Evolutionary conservation across 2,113 vertebrate genomes (phyloP), one percentile per base, ranked within the genome.

Genomic region (Chrysemys picta): DNA sequence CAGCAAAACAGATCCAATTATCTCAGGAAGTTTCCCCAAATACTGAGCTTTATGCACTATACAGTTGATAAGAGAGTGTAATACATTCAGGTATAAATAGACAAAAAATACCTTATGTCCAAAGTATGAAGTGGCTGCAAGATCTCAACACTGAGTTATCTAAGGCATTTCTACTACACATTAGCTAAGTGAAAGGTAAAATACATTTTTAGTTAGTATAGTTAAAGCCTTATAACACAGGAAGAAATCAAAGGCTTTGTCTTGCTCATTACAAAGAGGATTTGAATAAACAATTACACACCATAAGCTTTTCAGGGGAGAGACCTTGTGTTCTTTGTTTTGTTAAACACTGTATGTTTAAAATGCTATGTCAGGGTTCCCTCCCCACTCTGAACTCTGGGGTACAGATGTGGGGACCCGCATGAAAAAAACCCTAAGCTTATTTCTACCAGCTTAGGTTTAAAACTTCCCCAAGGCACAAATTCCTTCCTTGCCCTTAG

Each of bases 1-100:
- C 94, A n/a, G 13, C 87, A 89, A 96, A 88, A 88, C 25, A 42
- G 87, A 83, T 94, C 35, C 35, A 53, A 27, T 47, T 78, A 78
- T 45, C 24, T 78, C 75, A 78, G 12, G 22, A 78, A 78, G 75
- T 29, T 54, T 47, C 42, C 75, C 25, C 75, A 27, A 45, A 45
- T 14, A 47, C 13, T 78, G 75, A 47, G 42, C 13, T 27, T 78
- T 78, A 45, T 29, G 45, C 59, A 25, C 82, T 91, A 69, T 84
- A 90, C 29, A 45, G 56, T 29, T 84, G 62, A 47, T 78, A 42
- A 42, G 17, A 42, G 8, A 27, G 12, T 25, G 6, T 78, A 29
- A 78, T 25, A 42, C 11, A 45, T 45, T 78, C 25, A 78, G 22
- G 42, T 45, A 78, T 12, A 78, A 78, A 78, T 69, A 35, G 8